Base-by-base conservation (phyloP, 2,888 invertebrate species). In the Scrobipalpa atriplicella region DNA sequence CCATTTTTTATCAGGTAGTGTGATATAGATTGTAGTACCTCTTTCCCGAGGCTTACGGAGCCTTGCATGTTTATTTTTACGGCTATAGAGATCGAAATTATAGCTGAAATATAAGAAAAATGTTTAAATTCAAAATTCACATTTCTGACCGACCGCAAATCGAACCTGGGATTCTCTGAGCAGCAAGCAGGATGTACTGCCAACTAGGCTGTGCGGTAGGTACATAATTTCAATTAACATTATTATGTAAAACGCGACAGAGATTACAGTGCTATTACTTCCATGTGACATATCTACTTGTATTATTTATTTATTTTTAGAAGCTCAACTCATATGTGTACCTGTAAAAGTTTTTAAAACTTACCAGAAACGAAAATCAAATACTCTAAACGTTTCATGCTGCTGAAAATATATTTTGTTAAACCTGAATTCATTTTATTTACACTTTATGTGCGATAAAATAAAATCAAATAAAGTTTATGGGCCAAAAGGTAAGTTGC, bases 31-130 rank as follows among this genome's bases (percentile, higher is more conserved):
- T 86, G 82, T 66, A 87, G 68, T 0, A 91, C 83, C 13, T 89
- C 87, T 69, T 81, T 81, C 0, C 90, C 91, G 1, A 91, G 71
- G 21, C 75, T 84, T 0, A 91, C 51, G 1, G 82, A 79, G 0
- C 90, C 91, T 64, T 84, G 81, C 78, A 91, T 78, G 66, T 87
- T 83, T 0, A 90, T 82, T 77, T 84, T 86, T 10, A 91, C 78
- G 1, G 81, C 78, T 43, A 69, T 64, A 11, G 73, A 70, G 2
- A 70, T n/a, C 18, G 68, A 68, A 66, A 72, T 21, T 64, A 77
- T 3, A 16, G 70, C 86, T 87, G 78, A 13, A 83, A 82, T 36
- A 11, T 38, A 58, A 62, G 18, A 38, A 36, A 62, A 62, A 47
- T 5, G 39, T 41, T 29, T 60, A 39, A 39, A 47, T 43, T 13